These are phyloP conservation scores for Formica aserva DNA, from an alignment of 2,888 invertebrate species.

Conservation along the genomic window DNA sequence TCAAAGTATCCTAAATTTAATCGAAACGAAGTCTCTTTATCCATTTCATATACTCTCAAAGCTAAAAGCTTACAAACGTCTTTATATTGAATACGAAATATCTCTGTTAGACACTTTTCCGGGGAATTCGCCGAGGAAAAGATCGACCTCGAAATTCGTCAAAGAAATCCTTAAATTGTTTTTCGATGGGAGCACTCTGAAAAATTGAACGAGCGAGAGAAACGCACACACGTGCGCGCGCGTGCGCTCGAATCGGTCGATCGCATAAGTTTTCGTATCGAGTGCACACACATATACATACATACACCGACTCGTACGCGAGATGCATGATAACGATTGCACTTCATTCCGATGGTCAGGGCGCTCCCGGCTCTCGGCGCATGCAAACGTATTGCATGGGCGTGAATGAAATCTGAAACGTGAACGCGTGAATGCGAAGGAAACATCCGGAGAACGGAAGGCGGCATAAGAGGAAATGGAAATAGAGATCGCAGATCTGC, in stretches of 20 bases:
- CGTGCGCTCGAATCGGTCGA: conserved; percentile 31
- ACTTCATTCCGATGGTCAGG: conserved; percentile 46
- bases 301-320: conserved; percentile 1
- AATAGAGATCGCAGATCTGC: conserved; percentile 43
- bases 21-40: conserved; percentile 19
- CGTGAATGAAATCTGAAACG: conserved; percentile 53
- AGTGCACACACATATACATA: conserved; percentile 3
- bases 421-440: conserved; percentile 30
- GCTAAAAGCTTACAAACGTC: conserved; percentile 6
- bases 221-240: not conserved
- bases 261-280: conserved; percentile 32
- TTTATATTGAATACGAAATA: conserved; percentile 17
- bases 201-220: conserved; percentile 37
- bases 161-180: conserved; percentile 45
- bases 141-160: conserved; percentile 41
- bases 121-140: conserved; percentile 6
- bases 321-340: conserved; percentile 50
- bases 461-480: conserved; percentile 23
- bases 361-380: conserved; percentile 19
- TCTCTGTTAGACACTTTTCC: not conserved
- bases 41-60: not conserved
- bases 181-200: conserved; percentile 47
- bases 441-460: conserved; percentile 40
- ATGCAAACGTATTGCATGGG: conserved; percentile 47
- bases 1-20: not conserved